Base-by-base conservation (phyloP, 2,888 invertebrate species). In the Labia minor region DNA sequence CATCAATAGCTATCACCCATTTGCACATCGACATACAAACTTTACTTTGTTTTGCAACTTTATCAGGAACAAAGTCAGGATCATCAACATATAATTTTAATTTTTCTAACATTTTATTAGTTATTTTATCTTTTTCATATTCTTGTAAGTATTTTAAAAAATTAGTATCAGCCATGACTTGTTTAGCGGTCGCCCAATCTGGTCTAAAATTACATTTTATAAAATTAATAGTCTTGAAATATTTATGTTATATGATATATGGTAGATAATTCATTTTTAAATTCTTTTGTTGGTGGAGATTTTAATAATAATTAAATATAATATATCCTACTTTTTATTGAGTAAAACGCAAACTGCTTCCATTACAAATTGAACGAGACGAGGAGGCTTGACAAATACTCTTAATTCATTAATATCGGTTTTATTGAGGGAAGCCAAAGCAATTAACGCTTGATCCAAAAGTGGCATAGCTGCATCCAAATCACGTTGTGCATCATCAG, bases 1-100 rank as follows among this genome's bases (percentile, higher is more conserved):
- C 86, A 73, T 94, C 92, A 71, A 95, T 89, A 0, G 95, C 95
- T 74, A 89, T 83, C 6, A 95, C 94, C 95, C 95, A 95, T 76
- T 94, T 83, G 72, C 94, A 93, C 79, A 95, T 86, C 8, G 93
- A 94, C 72, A 87, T 88, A 74, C 94, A 93, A 0, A 93, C 94
- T 83, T 90, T 86, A 1, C 89, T 90, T 4, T 89, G 92, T 75
- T 88, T 92, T 21, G 88, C 90, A 0, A 95, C 90, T 72, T 85
- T 82, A 65, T 88, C 90, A 0, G 95, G 93, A 11, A 86, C 82
- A 74, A 95, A 95, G 73, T 93, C 91, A 66, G 91, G 90, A 77
- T 94, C 87, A 0, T 86, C 87, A 0, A 94, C 85, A 74, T 94
- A 95, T 70, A 78, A 77, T 76, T 91, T 92, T 8, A 95, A 79